Base-by-base conservation (phyloP, 2,888 invertebrate species). In the Zele albiditarsus region DNA sequence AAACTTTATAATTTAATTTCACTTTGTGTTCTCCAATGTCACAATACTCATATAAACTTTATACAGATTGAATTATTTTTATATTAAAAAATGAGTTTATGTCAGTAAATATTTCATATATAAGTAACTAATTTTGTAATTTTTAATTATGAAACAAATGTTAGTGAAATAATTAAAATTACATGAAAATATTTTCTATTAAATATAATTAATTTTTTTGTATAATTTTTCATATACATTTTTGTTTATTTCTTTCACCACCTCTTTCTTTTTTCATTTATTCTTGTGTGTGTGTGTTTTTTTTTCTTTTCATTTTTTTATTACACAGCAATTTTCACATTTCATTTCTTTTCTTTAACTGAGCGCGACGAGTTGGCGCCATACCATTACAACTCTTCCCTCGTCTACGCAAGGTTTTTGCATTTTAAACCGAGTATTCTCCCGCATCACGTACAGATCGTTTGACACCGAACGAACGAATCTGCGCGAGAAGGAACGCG, bases 391-490 rank as follows among this genome's bases (percentile, higher is more conserved):
- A 62, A 62, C 16, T 28, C n/a, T 27, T 28, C n/a, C 16, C 16
- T 3, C n/a, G 27, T 31, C n/a, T 62, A 16, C 16, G 16, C 27
- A 31, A 42, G 25, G n/a, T 12, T 20, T 53, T 67, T 67, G 23
- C 46, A 67, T 67, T 67, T 46, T 49, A 49, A 67, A 67, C 27
- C 62, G 3, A 62, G 53, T 38, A 12, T 28, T 20, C n/a, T 67
- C 8, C 46, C 46, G 31, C 67, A 67, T 67, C 46, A 67, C 67
- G 28, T 67, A 28, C 67, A 67, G 67, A 67, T 67, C 53, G 27
- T 67, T 53, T 53, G 27, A 42, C 67, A 67, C 23, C 2, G 42
- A 53, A 49, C 8, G 42, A 28, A 16, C 25, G 23, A 53, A 38
- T 67, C 20, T 20, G 27, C 67, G 49, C 8, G 42, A 53, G 20